Evolutionary conservation across 1,140 invertebrate species (phyloP), one percentile per base, ranked within the genome.

Genomic region (Hesperophylax magnus): DNA sequence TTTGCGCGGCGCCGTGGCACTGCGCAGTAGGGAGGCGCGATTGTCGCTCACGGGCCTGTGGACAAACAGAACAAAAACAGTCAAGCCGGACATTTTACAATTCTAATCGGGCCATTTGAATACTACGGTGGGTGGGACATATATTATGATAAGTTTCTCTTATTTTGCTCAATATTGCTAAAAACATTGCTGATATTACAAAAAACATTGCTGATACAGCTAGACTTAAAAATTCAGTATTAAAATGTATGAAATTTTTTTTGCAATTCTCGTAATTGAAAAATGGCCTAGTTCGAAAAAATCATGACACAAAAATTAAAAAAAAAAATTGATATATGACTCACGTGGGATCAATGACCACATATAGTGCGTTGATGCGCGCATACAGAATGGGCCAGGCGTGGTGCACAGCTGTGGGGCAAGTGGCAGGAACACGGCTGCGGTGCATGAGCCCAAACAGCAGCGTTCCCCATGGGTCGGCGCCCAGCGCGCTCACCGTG

Each of bases 311-410:
- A 39, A 47, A 8, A 47, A 47, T 14, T 47, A 1, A 47, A 47
- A 47, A 47, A 47, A 8, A 47, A 0, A 1, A 47, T 47, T 14
- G 39, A 11, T 3, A 8, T 14, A 18, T 58, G 20, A 92, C 93
- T 93, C 89, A 96, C 95, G 96, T 96, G n/a, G 98, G 97, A 92
- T 99, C 98, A 15, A 99, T 95, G 79, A 98, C 95, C 65, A 95
- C 94, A 86, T 96, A 98, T 0, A 99, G 91, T 1, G 96, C 94
- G 84, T 96, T 97, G 52, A 99, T 93, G 81, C 98, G 92, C 0
- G 94, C 94, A 88, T 97, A 98, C 5, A 99, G 94, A 81, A 98
- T 96, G 0, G 98, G 97, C 98, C 98, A 99, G 0, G 97, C 96
- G 86, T 98, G 96, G 54, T 94, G 92, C 1, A 96, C 92, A 0